Percentiles rank a stretch among this genome's conserved stretches.
phyloP scores from a whole-genome alignment of 2,113 vertebrate species.

The Ramphastos sulfuratus region DNA sequence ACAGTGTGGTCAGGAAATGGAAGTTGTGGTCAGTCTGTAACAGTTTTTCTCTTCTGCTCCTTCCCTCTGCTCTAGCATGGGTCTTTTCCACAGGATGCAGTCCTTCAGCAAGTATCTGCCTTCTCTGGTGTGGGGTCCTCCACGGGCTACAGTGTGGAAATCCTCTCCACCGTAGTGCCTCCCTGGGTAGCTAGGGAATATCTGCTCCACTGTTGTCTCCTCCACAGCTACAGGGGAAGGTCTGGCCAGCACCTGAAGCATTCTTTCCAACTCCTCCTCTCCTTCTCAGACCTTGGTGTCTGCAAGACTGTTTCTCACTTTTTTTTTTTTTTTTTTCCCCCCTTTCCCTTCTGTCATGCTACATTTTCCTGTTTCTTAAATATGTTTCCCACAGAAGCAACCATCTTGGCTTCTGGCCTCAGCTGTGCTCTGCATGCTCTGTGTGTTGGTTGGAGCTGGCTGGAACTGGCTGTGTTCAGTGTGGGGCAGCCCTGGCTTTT shows the following conservation, averaged over 20 bases:
- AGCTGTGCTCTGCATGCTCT: background rate
- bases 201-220: background rate
- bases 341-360: no score
- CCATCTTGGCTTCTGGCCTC: rapidly evolving
- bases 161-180: rapidly evolving
- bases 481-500: no score
- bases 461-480: no score
- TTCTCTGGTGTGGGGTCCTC: background rate
- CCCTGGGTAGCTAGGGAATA: background rate
- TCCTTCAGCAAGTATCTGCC: no score
- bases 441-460: rapidly evolving
- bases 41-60: background rate
- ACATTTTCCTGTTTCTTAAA: background rate
- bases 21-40: background rate
- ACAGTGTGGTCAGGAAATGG: background rate
- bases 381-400: rapidly evolving
- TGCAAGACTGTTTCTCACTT: background rate
- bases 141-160: background rate
- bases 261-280: background rate
- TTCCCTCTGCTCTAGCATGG: background rate
- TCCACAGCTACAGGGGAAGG: background rate
- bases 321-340: no score
- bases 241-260: background rate
- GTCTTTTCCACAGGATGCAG: no score
- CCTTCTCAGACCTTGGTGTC: background rate